Evolutionary conservation across 2,888 invertebrate genomes (phyloP).

Genomic region (Eupithecia inturbata): DNA sequence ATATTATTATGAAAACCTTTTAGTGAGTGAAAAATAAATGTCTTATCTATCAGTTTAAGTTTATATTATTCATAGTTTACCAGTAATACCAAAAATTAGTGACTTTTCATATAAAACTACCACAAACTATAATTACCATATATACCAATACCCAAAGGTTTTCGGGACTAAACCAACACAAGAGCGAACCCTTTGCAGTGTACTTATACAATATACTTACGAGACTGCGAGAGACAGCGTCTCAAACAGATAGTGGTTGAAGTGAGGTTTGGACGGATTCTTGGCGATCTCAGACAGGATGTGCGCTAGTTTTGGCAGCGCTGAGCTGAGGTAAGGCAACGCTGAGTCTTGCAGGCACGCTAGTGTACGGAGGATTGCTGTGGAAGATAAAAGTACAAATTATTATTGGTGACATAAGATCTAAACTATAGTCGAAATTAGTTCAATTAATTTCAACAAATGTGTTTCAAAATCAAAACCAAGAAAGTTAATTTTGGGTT

Average conservation of each 20-base stretch:
- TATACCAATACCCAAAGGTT: too few species aligned
- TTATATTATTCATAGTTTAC: too few species aligned
- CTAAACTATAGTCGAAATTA: neutral
- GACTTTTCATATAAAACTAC: too few species aligned
- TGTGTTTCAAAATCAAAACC: neutral
- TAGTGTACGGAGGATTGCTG: conserved; percentile 95
- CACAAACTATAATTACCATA: too few species aligned
- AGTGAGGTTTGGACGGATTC: conserved; percentile 98
- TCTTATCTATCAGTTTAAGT: too few species aligned
- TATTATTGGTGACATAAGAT: neutral
- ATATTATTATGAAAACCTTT: too few species aligned
- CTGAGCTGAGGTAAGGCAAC: conserved; percentile 90
- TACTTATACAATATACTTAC: conserved; percentile 82
- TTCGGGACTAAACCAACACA: too few species aligned
- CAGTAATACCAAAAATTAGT: too few species aligned
- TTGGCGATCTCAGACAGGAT: conserved; percentile 93
- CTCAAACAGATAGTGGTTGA: conserved; percentile 99
- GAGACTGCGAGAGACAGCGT: conserved; percentile 94
- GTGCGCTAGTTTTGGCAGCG: conserved; percentile 92
- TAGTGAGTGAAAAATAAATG: too few species aligned
- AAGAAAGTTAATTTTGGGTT: neutral
- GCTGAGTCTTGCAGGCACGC: conserved; percentile 91
- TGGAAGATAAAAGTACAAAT: neutral
- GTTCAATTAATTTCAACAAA: neutral
- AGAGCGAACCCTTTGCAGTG: too few species aligned